These are phyloP conservation scores for Trachelus stipa DNA, from an alignment of 2,888 invertebrate species.

Conservation along the genomic window DNA sequence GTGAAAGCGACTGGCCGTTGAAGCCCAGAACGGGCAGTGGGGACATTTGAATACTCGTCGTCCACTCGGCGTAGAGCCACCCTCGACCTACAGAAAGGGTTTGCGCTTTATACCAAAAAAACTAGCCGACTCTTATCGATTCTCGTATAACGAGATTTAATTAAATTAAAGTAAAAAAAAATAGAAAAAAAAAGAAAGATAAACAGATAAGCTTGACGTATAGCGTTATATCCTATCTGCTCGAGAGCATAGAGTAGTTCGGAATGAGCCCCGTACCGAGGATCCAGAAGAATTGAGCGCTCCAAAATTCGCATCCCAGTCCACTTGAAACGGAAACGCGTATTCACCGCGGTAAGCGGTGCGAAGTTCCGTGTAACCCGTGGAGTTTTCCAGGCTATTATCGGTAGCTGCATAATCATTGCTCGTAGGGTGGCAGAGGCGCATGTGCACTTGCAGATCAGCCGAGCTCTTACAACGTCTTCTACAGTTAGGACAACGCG, in stretches of 20 bases:
- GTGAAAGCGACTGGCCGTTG: slow-evolving; percentile 92
- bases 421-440: slow-evolving; percentile 71
- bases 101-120: slow-evolving; percentile 24
- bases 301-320: slow-evolving; percentile 56
- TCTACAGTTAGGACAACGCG: slow-evolving; percentile 87
- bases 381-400: slow-evolving; percentile 35
- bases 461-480: slow-evolving; percentile 88
- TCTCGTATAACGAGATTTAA: slow-evolving; percentile 2
- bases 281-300: slow-evolving; percentile 57
- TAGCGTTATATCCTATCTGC: background rate
- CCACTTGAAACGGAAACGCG: slow-evolving; percentile 57
- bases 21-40: slow-evolving; percentile 92
- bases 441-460: slow-evolving; percentile 81
- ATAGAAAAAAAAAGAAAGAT: slow-evolving; percentile 14
- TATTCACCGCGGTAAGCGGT: slow-evolving; percentile 54
- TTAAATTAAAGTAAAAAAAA: slow-evolving; percentile 17
- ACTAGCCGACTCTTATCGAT: background rate
- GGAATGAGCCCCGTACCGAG: slow-evolving; percentile 48
- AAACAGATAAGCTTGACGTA: slow-evolving; percentile 22
- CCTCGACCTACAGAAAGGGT: slow-evolving; percentile 57
- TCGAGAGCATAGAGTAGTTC: slow-evolving; percentile 4
- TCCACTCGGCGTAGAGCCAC: slow-evolving; percentile 48
- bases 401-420: slow-evolving; percentile 41
- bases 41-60: slow-evolving; percentile 90
- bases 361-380: slow-evolving; percentile 44